These are phyloP conservation scores for Phalangium opilio DNA, from an alignment of 2,888 invertebrate species.

Conservation along the genomic window DNA sequence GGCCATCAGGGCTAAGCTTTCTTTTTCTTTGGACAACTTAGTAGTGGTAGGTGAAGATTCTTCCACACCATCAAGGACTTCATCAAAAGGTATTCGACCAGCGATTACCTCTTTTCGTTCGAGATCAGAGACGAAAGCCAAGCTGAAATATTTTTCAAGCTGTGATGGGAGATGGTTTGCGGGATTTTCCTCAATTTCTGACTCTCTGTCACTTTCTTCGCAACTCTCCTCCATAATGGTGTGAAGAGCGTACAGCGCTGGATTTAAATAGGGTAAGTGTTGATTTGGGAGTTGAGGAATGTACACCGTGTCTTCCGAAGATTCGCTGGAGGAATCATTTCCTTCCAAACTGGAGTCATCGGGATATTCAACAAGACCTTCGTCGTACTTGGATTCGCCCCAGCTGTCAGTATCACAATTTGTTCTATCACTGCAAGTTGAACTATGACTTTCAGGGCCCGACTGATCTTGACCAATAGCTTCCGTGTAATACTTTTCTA, in stretches of 20 bases:
- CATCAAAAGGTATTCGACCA: conserved; percentile 5
- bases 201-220: conserved; percentile 53
- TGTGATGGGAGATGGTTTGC: conserved; percentile 45
- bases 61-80: background rate
- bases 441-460: no score
- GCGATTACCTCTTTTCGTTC: conserved; percentile 1
- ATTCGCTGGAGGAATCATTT: background rate
- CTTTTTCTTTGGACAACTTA: conserved; percentile 69
- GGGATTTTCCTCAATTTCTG: conserved; percentile 27
- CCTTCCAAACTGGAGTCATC: background rate
- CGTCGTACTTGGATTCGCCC: conserved; percentile 9
- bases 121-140: conserved; percentile 56
- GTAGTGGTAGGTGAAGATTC: conserved; percentile 48
- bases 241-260: conserved; percentile 63
- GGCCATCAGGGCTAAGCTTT: conserved; percentile 48
- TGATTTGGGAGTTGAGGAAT: background rate
- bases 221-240: conserved; percentile 89
- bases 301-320: conserved; percentile 2
- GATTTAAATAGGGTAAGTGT: conserved; percentile 6
- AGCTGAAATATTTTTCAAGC: conserved; percentile 79
- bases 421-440: background rate
- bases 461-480: conserved; percentile 1
- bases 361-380: conserved; percentile 20
- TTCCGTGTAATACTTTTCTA: conserved; percentile 14
- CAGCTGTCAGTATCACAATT: background rate